Conservation (phyloP, 2,888 invertebrate species). For the Drosophila buzzatii region DNA sequence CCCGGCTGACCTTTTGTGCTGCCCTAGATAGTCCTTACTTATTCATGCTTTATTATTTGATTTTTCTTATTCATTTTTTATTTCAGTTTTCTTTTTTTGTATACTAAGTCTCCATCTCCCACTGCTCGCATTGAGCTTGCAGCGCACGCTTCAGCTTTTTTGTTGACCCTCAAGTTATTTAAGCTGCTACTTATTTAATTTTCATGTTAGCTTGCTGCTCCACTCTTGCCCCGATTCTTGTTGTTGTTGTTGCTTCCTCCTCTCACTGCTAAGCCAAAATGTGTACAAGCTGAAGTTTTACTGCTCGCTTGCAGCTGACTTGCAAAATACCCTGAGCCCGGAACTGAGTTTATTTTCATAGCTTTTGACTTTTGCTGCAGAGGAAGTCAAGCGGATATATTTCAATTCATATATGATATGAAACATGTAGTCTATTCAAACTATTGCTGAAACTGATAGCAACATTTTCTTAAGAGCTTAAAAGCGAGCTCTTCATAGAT, state of each 20-base stretch:
- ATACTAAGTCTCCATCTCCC: not conserved
- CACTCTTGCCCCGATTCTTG: conserved; percentile 13
- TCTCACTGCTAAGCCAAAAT: not conserved
- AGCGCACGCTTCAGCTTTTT: conserved; percentile 30
- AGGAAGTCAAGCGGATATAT: not conserved
- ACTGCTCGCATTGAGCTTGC: conserved; percentile 38
- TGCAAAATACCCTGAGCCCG: not conserved
- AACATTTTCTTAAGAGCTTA: not conserved
- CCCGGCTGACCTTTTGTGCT: conserved; percentile 49
- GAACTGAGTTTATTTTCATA: not conserved
- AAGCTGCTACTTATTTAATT: conserved; percentile 81
- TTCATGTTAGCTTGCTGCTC: conserved; percentile 61
- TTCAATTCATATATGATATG: not conserved
- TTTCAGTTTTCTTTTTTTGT: not conserved
- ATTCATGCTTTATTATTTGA: conserved; percentile 57
- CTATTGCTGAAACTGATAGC: not conserved
- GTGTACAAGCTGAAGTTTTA: not conserved
- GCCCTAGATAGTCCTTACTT: conserved; percentile 32
- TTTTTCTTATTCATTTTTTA: conserved; percentile 14
- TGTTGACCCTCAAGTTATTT: conserved; percentile 64
- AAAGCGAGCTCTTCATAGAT: too few species aligned
- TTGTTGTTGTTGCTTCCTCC: not conserved
- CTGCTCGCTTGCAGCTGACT: conserved; percentile 2
- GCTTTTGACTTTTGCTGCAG: not conserved
- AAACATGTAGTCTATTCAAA: not conserved